Evolutionary conservation across 2,113 vertebrate species (phyloP).

Genomic region (Chaetodon trifascialis): DNA sequence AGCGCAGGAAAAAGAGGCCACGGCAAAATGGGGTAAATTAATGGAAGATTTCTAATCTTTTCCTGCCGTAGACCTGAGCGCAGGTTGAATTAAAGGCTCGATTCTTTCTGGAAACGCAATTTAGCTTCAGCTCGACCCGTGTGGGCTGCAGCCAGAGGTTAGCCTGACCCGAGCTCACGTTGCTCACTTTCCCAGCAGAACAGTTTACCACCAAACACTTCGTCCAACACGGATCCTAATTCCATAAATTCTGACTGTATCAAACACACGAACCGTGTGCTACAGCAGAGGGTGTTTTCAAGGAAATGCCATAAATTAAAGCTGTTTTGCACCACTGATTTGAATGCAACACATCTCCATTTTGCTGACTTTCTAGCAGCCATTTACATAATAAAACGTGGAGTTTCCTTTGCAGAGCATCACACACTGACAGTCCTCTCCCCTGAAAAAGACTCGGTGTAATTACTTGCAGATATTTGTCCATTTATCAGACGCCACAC

Average conservation of each 20-base stretch:
- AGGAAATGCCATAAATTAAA: background rate
- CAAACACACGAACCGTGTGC: background rate
- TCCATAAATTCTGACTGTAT: background rate
- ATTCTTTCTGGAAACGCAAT: background rate
- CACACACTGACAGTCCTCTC: background rate
- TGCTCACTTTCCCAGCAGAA: background rate
- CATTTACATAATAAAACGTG: background rate
- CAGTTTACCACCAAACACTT: background rate
- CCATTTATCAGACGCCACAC: constrained; percentile 50
- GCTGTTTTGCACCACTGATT: constrained; percentile 10
- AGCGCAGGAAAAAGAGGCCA: constrained; percentile 31
- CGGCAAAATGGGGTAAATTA: constrained; percentile 40
- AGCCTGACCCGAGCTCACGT: background rate
- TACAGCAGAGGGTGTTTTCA: background rate
- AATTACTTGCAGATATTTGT: constrained; percentile 38
- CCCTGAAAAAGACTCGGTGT: constrained; percentile 7
- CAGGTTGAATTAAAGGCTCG: background rate
- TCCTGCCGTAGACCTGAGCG: constrained; percentile 6
- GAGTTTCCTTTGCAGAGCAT: background rate
- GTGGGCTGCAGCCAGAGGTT: background rate
- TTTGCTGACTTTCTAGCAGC: no score
- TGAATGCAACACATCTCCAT: background rate
- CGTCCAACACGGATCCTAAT: background rate
- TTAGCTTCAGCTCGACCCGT: background rate
- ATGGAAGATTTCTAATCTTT: constrained; percentile 29